Evolutionary conservation across 2,113 vertebrate species (phyloP), one percentile per base, ranked within the genome.

Genomic region (Halcyon senegalensis): DNA sequence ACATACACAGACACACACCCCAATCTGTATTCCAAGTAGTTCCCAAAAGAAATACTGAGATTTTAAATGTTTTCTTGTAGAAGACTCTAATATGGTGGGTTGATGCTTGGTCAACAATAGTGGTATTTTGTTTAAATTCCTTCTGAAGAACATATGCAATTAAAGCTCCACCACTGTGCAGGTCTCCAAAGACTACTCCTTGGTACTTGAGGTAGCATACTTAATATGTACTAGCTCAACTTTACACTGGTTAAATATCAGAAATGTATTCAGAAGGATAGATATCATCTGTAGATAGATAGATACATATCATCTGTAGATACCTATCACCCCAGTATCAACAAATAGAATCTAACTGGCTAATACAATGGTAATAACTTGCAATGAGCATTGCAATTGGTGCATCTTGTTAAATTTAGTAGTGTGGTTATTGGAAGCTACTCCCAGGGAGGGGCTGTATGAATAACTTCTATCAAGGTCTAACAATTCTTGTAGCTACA

Each of bases 381-480:
- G 70, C 86, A 94, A n/a, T 30, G 58, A 95, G 92, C 44, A 33
- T 5, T 89, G 51, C 63, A 78, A 83, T 60, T 46, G 67, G 43
- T 16, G 7, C 3, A 72, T 77, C 70, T 72, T 63, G 31, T 90
- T 92, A 78, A 89, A 95, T 82, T 84, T 76, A 62, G 89, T 39
- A 69, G 76, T 3, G 2, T 43, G 62, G 31, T 72, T 93, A 68
- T 73, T 58, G 48, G 77, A 84, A 91, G 35, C 87, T 92, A 87
- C 67, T 95, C 63, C 50, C 72, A 69, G 60, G 48, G 44, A 75
- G 51, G n/a, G n/a, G 85, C 35, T 89, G 39, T 39, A 41, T 86
- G 90, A 93, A 91, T 96, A 97, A 95, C 75, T 96, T 93, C 80
- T 70, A 94, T 7, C 86, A 75, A 87, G 7, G 37, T 68, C 84